phyloP scores from a whole-genome alignment of 92 coral and sea anemone species.

The Ricordea florida region DNA sequence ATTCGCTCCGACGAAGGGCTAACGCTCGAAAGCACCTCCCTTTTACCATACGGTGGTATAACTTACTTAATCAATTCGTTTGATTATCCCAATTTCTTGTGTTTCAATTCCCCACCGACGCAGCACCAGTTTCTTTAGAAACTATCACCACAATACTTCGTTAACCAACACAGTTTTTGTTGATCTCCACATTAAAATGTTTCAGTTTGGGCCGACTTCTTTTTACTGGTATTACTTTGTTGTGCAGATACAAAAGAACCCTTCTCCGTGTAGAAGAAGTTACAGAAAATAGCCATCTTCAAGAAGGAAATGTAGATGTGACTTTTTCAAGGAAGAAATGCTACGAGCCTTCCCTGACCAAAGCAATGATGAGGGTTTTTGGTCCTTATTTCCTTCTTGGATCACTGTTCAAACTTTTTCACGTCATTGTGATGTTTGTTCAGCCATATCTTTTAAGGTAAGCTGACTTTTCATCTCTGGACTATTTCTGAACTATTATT shows the following conservation, averaged over 20 bases:
- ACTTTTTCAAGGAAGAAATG: slow-evolving; percentile 26
- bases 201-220: no score
- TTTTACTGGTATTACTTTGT: no score
- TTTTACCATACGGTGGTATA: no score
- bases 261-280: slow-evolving; percentile 29
- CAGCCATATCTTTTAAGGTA: slow-evolving; percentile 92
- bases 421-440: slow-evolving; percentile 69
- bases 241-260: slow-evolving; percentile 22
- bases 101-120: no score
- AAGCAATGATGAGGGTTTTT: slow-evolving; percentile 68
- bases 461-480: not conserved
- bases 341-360: slow-evolving; percentile 64
- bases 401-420: slow-evolving; percentile 58
- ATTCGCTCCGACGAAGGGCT: no score
- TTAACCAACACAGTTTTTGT: no score
- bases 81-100: no score
- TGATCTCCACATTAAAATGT: no score
- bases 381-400: slow-evolving; percentile 71
- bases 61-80: no score
- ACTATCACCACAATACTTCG: no score
- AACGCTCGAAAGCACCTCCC: no score
- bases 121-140: no score
- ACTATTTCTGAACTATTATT: not conserved
- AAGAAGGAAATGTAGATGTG: slow-evolving; percentile 36
- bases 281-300: slow-evolving; percentile 39